Evolutionary conservation across 2,888 invertebrate species (phyloP).

Genomic region (Malachius bipustulatus): DNA sequence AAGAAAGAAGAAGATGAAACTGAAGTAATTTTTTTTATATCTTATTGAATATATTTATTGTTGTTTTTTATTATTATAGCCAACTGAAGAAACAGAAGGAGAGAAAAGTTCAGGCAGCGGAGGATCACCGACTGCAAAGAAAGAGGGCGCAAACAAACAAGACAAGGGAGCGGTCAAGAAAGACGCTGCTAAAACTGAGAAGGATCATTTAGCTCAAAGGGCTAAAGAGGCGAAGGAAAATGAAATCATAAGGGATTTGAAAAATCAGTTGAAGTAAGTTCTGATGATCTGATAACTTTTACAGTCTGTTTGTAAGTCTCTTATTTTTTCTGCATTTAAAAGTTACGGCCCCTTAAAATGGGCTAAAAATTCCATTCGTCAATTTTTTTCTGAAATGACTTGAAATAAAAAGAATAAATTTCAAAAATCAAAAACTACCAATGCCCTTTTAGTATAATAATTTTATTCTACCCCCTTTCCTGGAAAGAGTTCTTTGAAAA

Average conservation of each 20-base stretch:
- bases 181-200: conserved; percentile 49
- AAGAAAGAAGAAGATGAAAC: conserved; percentile 40
- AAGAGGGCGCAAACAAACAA: conserved; percentile 42
- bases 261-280: conserved; percentile 81
- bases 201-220: conserved; percentile 48
- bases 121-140: conserved; percentile 41
- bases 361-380: no score
- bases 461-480: no score
- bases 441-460: no score
- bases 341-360: no score
- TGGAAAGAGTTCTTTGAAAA: no score
- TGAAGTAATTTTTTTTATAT: conserved; percentile 25
- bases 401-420: no score
- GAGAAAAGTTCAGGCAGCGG: conserved; percentile 34
- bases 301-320: no score
- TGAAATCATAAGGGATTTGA: conserved; percentile 77
- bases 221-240: conserved; percentile 55
- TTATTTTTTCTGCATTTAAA: no score
- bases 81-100: conserved; percentile 37
- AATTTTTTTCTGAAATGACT: no score
- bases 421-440: no score
- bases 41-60: conserved; percentile 3
- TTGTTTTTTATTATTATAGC: conserved; percentile 18
- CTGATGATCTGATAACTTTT: no score
- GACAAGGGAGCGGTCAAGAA: conserved; percentile 47